Base-by-base conservation (phyloP, 1,140 invertebrate genomes). In the Neodiprion lecontei region DNA sequence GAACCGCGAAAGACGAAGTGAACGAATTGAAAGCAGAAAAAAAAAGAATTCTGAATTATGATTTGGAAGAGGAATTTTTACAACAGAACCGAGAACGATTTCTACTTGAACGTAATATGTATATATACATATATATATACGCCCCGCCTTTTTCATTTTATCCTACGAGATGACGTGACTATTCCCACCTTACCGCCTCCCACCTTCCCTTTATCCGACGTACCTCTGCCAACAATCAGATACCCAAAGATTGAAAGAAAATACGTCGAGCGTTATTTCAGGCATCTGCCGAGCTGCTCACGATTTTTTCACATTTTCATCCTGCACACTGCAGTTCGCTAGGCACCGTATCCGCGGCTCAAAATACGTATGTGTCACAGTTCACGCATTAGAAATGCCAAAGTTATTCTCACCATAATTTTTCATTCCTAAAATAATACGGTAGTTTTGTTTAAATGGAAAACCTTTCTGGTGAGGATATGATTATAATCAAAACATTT, bases 181-280 rank as follows among this genome's bases (percentile, higher is more conserved):
- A 40, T 48, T 67, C 72, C 28, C 47, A 11, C 48, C 14, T 14
- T 72, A 11, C 67, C 70, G 7, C 65, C 28, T 72, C 28, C n/a
- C 7, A 1, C 68, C 7, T n/a, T 14, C 11, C 68, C 68, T 14
- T 69, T 23, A 23, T 69, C 21, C 47, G 14, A 69, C 68, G 11
- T 61, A 61, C 53, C n/a, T 61, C 8, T 61, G n/a, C 53, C 53
- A 1, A 11, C 67, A 69, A 69, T 69, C 67, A 21, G 67, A 69
- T 69, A 21, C 21, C 17, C 7, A 7, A 21, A 80, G 82, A 87
- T 87, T 85, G 84, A 87, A 87, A 86, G 85, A 87, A 87, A 87
- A 87, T 85, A 87, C 78, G 74, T 61, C 67, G 75, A 61, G 76
- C 80, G 84, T 87, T 87, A 86, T 87, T 87, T 84, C 81, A 85